Base-by-base conservation (phyloP, 2,888 invertebrate species). In the Drosophila nr. perissopoda region DNA sequence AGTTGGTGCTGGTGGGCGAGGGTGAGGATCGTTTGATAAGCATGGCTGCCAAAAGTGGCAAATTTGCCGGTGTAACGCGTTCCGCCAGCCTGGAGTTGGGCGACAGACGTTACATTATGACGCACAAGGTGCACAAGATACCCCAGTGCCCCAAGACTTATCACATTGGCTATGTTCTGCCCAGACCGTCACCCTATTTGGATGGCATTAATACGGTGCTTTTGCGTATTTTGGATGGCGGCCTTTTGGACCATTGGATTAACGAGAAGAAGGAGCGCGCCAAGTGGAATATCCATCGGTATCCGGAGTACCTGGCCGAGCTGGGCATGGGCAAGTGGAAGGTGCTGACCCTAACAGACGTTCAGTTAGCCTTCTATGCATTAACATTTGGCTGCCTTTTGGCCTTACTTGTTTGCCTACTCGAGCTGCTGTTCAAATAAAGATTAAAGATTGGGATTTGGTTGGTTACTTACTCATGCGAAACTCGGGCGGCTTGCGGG, bases 141-240 rank as follows among this genome's bases (percentile, higher is more conserved):
- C 88, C 91, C 1, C 92, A 94, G 65, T 94, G 94, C 40, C 93
- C 93, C 0, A 92, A 92, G 69, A 90, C 72, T 6, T 94, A 93
- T 74, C 90, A 91, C 45, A 87, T 94, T 21, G 92, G 92, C 0
- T 93, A 92, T 73, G 73, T 92, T 7, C 74, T 91, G 54, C 87
- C 89, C 2, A 89, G 84, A 48, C 87, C 92, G 7, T 93, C 93
- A 0, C 91, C 92, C 0, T 92, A 90, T 61, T 62, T 84, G 21
- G 77, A 90, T 45, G 69, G 81, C 42, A 81, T 94, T 1, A 91
- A 93, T 62, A 57, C 69, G 3, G 68, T 92, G 1, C 82, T 93
- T 6, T 45, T 91, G n/a, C 81, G 83, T 13, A 83, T 93, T 34
- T 48, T 91, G 36, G 88, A 86, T 1, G 91, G 89, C 0, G 93